Evolutionary conservation across 2,888 invertebrate genomes (phyloP).

Genomic region (Coleophora deauratella): DNA sequence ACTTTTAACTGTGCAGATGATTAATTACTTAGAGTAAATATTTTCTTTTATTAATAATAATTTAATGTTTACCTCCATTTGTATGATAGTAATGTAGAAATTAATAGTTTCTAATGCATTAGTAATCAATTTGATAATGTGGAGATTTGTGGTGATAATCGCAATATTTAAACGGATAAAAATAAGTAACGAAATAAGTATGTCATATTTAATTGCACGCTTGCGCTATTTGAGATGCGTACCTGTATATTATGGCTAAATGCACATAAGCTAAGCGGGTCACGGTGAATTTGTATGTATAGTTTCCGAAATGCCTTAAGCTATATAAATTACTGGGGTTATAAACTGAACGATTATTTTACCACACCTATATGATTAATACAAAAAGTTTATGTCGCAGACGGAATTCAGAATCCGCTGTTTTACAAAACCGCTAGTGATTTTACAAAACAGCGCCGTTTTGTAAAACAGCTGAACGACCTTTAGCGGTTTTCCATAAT

Average conservation of each 20-base stretch:
- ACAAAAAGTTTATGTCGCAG: no score
- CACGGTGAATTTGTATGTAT: no score
- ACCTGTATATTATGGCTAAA: constrained; percentile 15
- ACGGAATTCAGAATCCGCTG: no score
- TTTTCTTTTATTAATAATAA: constrained; percentile 41
- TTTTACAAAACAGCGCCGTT: no score
- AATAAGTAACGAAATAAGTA: constrained; percentile 18
- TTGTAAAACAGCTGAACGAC: no score
- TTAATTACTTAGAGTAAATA: constrained; percentile 61
- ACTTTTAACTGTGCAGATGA: constrained; percentile 18
- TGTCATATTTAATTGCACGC: constrained; percentile 38
- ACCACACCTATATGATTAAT: no score
- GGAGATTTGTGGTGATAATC: constrained; percentile 21
- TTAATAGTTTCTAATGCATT: constrained; percentile 42
- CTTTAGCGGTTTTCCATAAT: no score
- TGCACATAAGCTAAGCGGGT: no score
- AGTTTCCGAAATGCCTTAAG: not conserved
- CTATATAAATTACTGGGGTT: no score
- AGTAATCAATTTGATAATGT: constrained; percentile 35
- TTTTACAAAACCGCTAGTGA: no score
- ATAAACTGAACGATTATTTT: no score
- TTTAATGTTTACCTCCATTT: constrained; percentile 61
- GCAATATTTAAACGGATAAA: constrained; percentile 21
- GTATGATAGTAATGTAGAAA: constrained; percentile 52
- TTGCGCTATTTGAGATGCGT: constrained; percentile 22